These are phyloP conservation scores for Drosophila dives DNA, from an alignment of 2,888 invertebrate genomes.

Conservation along the genomic window DNA sequence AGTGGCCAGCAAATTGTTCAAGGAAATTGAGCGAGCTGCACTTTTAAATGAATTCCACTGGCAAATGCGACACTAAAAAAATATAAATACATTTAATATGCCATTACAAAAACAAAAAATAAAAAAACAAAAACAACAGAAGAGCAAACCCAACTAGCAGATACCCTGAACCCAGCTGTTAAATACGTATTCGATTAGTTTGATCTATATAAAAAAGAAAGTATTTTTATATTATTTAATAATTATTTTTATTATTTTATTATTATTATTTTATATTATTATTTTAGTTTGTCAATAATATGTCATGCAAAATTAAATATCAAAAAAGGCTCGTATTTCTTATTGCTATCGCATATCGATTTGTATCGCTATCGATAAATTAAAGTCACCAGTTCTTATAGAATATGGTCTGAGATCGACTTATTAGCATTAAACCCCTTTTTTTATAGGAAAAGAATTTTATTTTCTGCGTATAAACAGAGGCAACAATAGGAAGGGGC, in stretches of 20 bases:
- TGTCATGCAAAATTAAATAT: background rate
- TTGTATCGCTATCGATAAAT: background rate
- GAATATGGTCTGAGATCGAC: background rate
- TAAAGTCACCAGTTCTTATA: background rate
- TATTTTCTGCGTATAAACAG: conserved; percentile 8
- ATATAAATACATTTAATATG: conserved; percentile 71
- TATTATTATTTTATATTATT: background rate
- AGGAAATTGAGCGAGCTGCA: conserved; percentile 74
- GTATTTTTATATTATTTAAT: background rate
- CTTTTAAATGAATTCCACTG: conserved; percentile 56
- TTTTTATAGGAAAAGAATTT: background rate
- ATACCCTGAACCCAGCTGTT: background rate
- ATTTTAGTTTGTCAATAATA: background rate
- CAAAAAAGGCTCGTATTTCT: too few species aligned
- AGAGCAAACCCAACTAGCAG: background rate
- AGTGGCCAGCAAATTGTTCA: conserved; percentile 64
- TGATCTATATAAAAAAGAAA: background rate
- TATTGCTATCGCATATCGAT: background rate
- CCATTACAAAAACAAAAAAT: background rate
- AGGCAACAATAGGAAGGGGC: conserved; percentile 43
- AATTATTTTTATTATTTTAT: too few species aligned
- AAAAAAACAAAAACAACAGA: conserved; percentile 12
- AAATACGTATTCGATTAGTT: background rate
- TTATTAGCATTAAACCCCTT: background rate
- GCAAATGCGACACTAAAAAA: conserved; percentile 52